A percentile compares a stretch with the other conserved stretches of the same genome.
phyloP scores from a whole-genome alignment of 2,113 vertebrate genomes.

The Colinus virginianus region DNA sequence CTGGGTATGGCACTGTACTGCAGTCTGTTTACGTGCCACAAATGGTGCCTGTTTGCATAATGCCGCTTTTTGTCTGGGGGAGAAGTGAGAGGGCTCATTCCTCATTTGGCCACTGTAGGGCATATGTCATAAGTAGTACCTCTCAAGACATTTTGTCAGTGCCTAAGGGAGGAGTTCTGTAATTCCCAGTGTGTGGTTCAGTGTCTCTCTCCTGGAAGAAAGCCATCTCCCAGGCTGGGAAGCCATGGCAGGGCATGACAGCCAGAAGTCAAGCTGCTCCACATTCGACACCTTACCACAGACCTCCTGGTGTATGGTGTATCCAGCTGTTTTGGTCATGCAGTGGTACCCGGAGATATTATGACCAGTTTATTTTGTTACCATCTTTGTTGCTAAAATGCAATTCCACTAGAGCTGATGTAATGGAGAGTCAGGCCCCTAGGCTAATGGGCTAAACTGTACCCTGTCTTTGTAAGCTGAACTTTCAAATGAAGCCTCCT shows the following conservation, averaged over 20 bases:
- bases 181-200: fast-evolving
- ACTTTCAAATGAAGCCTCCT: background rate
- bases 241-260: fast-evolving
- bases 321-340: fast-evolving
- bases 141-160: background rate
- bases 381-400: background rate
- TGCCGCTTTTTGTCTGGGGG: background rate
- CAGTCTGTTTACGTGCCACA: fast-evolving
- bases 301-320: fast-evolving
- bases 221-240: background rate
- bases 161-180: background rate
- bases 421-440: background rate
- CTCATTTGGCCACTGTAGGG: background rate
- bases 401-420: conserved; percentile 2
- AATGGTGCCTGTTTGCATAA: fast-evolving
- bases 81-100: conserved; percentile 3
- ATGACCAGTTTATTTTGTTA: background rate
- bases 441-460: background rate
- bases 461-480: background rate
- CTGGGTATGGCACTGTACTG: fast-evolving
- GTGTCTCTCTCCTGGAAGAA: background rate
- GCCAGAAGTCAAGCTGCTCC: background rate
- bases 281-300: background rate
- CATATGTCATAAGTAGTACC: background rate
- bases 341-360: background rate